phyloP scores from a whole-genome alignment of 2,888 invertebrate species.

The Operophtera brumata region DNA sequence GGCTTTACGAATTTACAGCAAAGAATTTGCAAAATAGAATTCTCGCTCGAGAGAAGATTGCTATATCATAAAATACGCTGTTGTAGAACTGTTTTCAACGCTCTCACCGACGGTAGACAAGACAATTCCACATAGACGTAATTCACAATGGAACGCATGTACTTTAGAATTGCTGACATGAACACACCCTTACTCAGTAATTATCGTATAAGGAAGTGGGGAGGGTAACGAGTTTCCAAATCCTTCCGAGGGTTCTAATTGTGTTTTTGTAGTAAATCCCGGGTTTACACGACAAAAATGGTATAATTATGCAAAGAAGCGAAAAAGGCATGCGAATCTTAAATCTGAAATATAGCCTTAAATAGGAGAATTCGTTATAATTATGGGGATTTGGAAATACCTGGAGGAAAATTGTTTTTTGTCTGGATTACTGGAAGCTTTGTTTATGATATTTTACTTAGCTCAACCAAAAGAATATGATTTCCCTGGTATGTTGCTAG shows the following conservation, averaged over 20 bases:
- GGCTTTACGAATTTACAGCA: constrained; percentile 6
- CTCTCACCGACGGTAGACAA: constrained; percentile 35
- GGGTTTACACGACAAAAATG: constrained; percentile 34
- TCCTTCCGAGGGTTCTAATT: constrained; percentile 33
- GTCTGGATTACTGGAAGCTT: constrained; percentile 1
- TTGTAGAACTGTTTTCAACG: constrained; percentile 24
- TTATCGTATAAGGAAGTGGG: constrained; percentile 41
- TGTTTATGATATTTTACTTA: constrained; percentile 7
- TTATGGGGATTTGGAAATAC: constrained; percentile 30
- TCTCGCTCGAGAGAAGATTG: constrained; percentile 1
- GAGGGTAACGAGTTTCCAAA: constrained; percentile 26
- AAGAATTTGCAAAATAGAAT: constrained; percentile 14
- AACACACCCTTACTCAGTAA: constrained; percentile 46
- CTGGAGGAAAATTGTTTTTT: constrained; percentile 12
- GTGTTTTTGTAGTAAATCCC: constrained; percentile 35
- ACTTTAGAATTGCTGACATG: constrained; percentile 51
- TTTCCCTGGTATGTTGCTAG: not conserved
- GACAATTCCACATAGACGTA: constrained; percentile 36
- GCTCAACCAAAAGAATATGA: not conserved
- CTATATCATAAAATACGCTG: constrained; percentile 14
- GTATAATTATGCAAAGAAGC: constrained; percentile 35
- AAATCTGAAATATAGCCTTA: constrained; percentile 32
- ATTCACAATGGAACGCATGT: constrained; percentile 60
- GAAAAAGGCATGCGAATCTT: constrained; percentile 25
- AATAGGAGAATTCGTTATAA: constrained; percentile 28